These are phyloP conservation scores for Phrynocephalus guinanensis DNA, from an alignment of 2,797 vertebrate species.

Conservation along the genomic window DNA sequence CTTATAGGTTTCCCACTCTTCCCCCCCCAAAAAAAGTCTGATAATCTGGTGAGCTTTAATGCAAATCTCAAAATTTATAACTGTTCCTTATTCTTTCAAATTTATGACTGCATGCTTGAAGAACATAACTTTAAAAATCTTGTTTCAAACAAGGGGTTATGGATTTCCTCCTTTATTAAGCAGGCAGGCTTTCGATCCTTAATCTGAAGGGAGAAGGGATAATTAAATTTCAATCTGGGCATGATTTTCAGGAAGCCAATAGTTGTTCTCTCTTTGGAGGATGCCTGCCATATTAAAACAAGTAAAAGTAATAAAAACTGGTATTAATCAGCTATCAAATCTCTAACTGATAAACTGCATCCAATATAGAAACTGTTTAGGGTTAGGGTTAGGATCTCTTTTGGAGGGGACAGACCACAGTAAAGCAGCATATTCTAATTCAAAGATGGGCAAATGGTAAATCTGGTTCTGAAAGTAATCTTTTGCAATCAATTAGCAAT, in stretches of 20 bases:
- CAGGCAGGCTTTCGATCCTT: constrained; percentile 7
- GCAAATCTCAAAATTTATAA: not conserved
- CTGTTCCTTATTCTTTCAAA: constrained; percentile 11
- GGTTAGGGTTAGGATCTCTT: not conserved
- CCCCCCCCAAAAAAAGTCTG: not conserved
- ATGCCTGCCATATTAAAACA: constrained; percentile 42
- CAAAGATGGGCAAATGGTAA: not conserved
- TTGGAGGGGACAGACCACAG: not conserved
- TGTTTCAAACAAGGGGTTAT: not conserved
- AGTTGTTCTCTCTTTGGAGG: not conserved
- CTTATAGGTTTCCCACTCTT: not conserved
- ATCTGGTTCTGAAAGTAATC: not conserved
- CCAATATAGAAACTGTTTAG: not conserved
- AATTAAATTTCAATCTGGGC: not conserved
- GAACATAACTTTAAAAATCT: constrained; percentile 14
- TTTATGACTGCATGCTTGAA: not conserved
- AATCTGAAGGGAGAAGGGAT: not conserved
- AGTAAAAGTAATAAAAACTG: not conserved
- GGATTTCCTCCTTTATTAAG: not conserved
- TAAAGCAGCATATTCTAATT: not conserved
- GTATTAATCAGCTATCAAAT: not conserved
- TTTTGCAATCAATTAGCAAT: not conserved
- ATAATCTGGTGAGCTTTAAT: not conserved
- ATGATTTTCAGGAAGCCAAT: constrained; percentile 36
- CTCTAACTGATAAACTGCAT: not conserved